Conservation (phyloP, 2,113 vertebrate species). For the Periophthalmodon schlosseri region DNA sequence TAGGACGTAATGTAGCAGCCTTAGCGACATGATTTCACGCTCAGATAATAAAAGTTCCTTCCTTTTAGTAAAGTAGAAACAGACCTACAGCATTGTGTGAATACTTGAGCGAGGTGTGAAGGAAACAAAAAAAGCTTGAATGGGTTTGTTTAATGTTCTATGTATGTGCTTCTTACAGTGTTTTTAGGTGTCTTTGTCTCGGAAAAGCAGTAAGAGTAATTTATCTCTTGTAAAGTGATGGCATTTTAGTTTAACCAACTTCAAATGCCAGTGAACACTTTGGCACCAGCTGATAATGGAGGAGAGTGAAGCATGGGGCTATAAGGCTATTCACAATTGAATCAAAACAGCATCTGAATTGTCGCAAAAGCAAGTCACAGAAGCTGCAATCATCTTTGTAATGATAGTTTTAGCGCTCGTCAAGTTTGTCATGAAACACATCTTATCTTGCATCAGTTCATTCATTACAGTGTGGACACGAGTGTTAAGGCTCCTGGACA, state of each 20-base stretch:
- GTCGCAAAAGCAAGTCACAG: no score
- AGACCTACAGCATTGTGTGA: background rate
- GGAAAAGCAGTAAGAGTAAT: background rate
- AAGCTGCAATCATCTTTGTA: no score
- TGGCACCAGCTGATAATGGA: background rate
- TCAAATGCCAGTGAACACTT: background rate
- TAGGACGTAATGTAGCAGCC: constrained; percentile 8
- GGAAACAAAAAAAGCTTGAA: background rate
- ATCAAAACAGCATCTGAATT: no score
- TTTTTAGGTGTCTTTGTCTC: background rate
- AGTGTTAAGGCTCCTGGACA: no score
- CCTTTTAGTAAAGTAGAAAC: background rate
- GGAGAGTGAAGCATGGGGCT: no score
- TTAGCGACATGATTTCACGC: constrained; percentile 10
- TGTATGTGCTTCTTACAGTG: background rate
- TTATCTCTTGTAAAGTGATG: background rate
- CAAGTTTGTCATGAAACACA: no score
- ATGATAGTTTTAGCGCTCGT: no score
- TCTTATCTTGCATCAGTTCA: no score
- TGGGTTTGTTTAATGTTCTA: background rate
- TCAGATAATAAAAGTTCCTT: background rate
- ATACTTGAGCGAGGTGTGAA: background rate
- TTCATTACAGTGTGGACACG: no score
- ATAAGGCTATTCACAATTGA: no score
- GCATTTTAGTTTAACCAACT: background rate